phyloP scores from a whole-genome alignment of 2,888 invertebrate species.

The Artemia sinica region DNA sequence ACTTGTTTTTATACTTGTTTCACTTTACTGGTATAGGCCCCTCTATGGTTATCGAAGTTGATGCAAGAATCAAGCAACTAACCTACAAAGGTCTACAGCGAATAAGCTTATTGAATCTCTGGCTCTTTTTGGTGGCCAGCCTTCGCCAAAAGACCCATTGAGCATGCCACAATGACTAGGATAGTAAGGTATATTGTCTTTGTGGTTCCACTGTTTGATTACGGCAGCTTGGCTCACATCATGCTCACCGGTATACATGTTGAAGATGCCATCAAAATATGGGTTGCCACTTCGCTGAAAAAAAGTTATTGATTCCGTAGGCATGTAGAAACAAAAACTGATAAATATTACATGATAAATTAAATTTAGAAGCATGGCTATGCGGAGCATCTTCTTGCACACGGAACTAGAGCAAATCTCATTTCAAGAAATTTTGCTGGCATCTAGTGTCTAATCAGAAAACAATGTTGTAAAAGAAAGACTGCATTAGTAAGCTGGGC shows the following conservation, averaged over 20 bases:
- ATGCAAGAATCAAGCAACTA: background rate
- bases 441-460: too few relatives aligned
- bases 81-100: conserved; percentile 60
- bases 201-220: conserved; percentile 52
- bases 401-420: too few relatives aligned
- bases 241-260: conserved; percentile 51
- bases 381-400: too few relatives aligned
- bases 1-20: too few relatives aligned
- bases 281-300: conserved; percentile 54
- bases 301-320: background rate
- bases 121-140: conserved; percentile 48
- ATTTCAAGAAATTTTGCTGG: too few relatives aligned
- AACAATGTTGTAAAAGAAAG: too few relatives aligned
- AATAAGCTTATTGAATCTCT: conserved; percentile 46
- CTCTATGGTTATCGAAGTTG: too few relatives aligned
- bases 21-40: too few relatives aligned
- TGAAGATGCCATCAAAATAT: conserved; percentile 53
- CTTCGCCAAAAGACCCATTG: conserved; percentile 59
- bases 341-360: conserved; percentile 29
- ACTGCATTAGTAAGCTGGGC: too few relatives aligned
- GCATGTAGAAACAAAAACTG: conserved; percentile 15
- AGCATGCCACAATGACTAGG: conserved; percentile 43
- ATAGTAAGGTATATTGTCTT: conserved; percentile 37
- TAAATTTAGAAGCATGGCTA: too few relatives aligned
- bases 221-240: conserved; percentile 48